These are phyloP conservation scores for Drosophila teissieri DNA, from an alignment of 1,140 invertebrate genomes.

Conservation along the genomic window DNA sequence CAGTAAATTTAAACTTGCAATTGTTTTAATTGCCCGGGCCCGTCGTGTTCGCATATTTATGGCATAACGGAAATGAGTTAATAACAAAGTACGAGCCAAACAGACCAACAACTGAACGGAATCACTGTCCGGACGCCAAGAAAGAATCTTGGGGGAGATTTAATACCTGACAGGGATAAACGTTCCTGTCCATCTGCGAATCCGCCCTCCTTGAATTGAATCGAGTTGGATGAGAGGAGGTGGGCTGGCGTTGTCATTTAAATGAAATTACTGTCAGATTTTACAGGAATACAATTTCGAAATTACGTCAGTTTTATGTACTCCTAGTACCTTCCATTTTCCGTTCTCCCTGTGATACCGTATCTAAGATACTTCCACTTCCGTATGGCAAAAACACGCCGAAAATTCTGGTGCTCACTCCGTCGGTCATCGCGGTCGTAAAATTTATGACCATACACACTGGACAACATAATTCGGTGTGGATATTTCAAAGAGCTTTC, in stretches of 20 bases:
- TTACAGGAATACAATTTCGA: conserved; percentile 78
- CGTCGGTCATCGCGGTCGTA: conserved; percentile 36
- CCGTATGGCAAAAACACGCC: conserved; percentile 5
- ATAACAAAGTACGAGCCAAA: conserved; percentile 75
- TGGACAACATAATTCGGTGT: conserved; percentile 69
- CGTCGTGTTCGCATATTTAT: conserved; percentile 79
- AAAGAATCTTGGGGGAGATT: conserved; percentile 54
- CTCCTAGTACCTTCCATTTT: conserved; percentile 23
- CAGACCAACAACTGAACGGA: conserved; percentile 37
- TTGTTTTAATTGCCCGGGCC: conserved; percentile 76
- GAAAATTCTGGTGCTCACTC: conserved; percentile 2
- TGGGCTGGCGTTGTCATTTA: conserved; percentile 66
- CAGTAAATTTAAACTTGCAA: conserved; percentile 80
- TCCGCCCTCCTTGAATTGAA: neutral
- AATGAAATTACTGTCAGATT: conserved; percentile 83
- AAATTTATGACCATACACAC: conserved; percentile 75
- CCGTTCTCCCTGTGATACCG: neutral
- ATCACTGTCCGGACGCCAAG: conserved; percentile 27
- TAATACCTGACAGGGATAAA: conserved; percentile 82
- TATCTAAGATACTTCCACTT: conserved; percentile 22
- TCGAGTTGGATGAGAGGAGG: conserved; percentile 3
- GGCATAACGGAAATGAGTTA: conserved; percentile 81
- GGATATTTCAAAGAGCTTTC: conserved; percentile 52
- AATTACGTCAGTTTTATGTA: conserved; percentile 78
- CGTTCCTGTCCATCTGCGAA: conserved; percentile 55